Base-by-base conservation (phyloP, 2,797 vertebrate genomes). In the Enteromius afrohamiltoni region DNA sequence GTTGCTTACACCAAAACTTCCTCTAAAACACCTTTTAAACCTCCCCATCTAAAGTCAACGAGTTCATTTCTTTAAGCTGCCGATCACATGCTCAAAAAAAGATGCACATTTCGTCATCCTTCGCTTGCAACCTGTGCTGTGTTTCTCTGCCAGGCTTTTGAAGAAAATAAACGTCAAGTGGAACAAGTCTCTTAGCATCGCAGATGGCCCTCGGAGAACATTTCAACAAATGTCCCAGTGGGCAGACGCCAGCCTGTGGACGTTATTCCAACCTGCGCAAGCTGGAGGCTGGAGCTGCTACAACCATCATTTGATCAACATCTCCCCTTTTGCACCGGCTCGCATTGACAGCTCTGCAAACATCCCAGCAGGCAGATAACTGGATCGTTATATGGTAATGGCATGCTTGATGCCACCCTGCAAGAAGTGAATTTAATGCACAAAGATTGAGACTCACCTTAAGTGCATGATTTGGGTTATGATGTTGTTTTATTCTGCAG, bases 361-460 rank as follows among this genome's bases (percentile, higher is more conserved):
- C 77, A 85, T 53, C 75, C 17, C 76, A 70, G 40, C 75, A 84
- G 85, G 85, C 79, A 49, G 1, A 37, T 31, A 45, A 77, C n/a
- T 8, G 60, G 83, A 81, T 77, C 53, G 9, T 79, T 84, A 82
- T 67, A 79, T 49, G 78, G 53, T 81, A 83, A 82, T 26, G 23
- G 62, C 45, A 47, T 11, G 47, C 19, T 53, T 51, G 64, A 14
- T 68, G 16, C 58, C 70, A 71, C 31, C 68, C 60, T 73, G 62
- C 73, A n/a, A 45, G 19, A 74, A 64, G 13, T 17, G 7, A 75
- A 77, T 85, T 76, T 67, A 70, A 80, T 1, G 82, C 64, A 84
- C 70, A 45, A 78, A 71, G 0, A 71, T 0, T 37, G 80, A 87
- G 70, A 93, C 92, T 89, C 80, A 89, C 91, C 92, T 93, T 89